Conservation (phyloP, 2,113 vertebrate genomes). For the Channa maculata region DNA sequence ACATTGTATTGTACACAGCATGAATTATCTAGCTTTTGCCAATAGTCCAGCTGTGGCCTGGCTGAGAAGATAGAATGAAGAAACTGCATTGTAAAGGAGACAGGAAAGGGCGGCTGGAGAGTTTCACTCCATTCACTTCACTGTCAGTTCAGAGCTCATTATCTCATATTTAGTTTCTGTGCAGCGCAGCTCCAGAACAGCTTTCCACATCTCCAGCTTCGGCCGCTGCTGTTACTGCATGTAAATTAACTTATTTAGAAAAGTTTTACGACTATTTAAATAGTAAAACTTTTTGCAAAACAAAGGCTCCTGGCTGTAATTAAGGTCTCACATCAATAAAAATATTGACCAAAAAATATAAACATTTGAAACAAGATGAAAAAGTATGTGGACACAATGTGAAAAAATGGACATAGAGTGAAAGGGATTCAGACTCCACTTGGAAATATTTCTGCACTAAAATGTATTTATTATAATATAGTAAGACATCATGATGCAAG, state of each 20-base stretch:
- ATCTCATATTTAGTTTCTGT: conserved; percentile 45
- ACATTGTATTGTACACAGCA: background rate
- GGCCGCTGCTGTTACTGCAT: conserved; percentile 20
- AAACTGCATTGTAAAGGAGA: conserved; percentile 26
- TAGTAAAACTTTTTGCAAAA: conserved; percentile 19
- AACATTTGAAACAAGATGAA: conserved; percentile 9
- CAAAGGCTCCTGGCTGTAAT: background rate
- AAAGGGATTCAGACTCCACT: background rate
- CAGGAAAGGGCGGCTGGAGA: conserved; percentile 36
- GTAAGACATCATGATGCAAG: too few relatives aligned
- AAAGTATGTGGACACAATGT: background rate
- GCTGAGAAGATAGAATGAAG: conserved; percentile 32
- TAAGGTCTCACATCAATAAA: conserved; percentile 1
- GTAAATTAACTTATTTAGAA: conserved; percentile 35
- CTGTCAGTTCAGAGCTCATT: conserved; percentile 50
- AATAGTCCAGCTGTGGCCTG: conserved; percentile 31
- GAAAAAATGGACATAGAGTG: background rate
- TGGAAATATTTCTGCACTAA: background rate
- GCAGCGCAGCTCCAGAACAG: conserved; percentile 23
- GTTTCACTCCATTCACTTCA: conserved; percentile 50
- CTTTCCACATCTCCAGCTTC: conserved; percentile 4
- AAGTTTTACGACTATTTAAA: conserved; percentile 17
- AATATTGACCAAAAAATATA: conserved; percentile 1
- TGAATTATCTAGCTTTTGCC: conserved; percentile 30
- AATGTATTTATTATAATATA: too few relatives aligned